Base-by-base conservation (phyloP, 2,888 invertebrate genomes). In the Volucella inanis region DNA sequence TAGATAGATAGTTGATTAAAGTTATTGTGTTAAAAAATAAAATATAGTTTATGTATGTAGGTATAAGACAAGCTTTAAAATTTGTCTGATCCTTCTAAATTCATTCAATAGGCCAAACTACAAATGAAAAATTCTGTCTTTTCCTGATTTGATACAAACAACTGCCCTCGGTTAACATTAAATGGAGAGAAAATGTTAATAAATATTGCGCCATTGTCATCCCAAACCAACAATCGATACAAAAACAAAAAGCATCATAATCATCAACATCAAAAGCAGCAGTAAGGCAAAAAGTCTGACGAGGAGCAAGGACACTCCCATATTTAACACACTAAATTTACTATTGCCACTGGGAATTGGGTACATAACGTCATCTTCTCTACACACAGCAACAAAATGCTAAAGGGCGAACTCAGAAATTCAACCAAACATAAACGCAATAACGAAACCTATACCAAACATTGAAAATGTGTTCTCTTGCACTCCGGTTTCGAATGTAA, bases 231-330 rank as follows among this genome's bases (percentile, higher is more conserved):
- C 50, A 72, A 14, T 49, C 43, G 61, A 57, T 50, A 76, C 38
- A 54, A 11, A 41, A 62, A 52, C 47, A 55, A 70, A 6, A 61
- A 57, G 55, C 72, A 68, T 15, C 61, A 45, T 31, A 61, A 72
- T 59, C 80, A 68, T 41, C 80, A 62, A 18, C 54, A 76, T 47
- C 50, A 45, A 0, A 11, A n/a, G 11, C 45, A 10, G 45, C 45
- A 50, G 39, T 59, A 38, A 49, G 43, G 64, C 50, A 59, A 55
- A 70, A 70, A 4, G 54, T 38, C 31, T 55, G 61, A 14, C 47
- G 55, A 77, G 83, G 74, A 90, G 89, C 90, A 89, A 90, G 91
- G 91, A 90, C 90, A 90, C 90, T 90, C 91, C 91, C 91, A 91
- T 90, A 90, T 90, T 91, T 90, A 91, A 89, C 90, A 89, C 90